Percentiles rank a stretch among this genome's conserved stretches.
Evolutionary conservation across 2,888 invertebrate species (phyloP).

Genomic region (Phytoseiulus persimilis): DNA sequence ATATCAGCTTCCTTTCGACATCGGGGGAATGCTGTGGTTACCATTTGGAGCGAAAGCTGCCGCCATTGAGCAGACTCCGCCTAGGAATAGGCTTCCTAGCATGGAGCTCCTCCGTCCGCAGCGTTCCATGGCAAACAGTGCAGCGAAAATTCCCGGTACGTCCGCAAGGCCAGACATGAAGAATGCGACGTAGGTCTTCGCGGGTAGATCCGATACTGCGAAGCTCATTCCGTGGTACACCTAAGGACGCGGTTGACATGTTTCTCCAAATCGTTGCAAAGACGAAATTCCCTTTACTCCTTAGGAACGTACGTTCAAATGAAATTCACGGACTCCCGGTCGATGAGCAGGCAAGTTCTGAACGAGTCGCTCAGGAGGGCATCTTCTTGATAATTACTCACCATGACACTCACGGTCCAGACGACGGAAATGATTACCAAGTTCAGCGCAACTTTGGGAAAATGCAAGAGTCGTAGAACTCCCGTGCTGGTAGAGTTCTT

Average conservation of each 20-base stretch:
- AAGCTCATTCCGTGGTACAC: constrained; percentile 23
- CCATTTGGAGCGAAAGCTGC: background rate
- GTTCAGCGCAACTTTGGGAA: background rate
- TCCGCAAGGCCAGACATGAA: background rate
- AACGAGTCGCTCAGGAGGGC: too few relatives aligned
- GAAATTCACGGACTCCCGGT: too few relatives aligned
- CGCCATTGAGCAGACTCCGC: background rate
- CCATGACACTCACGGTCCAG: background rate
- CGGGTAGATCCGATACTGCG: background rate
- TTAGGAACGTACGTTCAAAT: too few relatives aligned
- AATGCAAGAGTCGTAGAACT: background rate
- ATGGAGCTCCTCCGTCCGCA: background rate
- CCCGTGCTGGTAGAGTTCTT: too few relatives aligned
- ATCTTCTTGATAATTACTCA: background rate
- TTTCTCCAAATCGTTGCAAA: background rate
- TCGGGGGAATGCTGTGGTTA: background rate
- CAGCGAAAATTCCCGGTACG: background rate
- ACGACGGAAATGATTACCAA: background rate
- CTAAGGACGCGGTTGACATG: too few relatives aligned
- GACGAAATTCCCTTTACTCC: too few relatives aligned
- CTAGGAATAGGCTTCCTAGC: background rate
- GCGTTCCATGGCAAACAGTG: background rate
- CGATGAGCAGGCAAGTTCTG: too few relatives aligned
- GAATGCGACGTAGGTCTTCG: background rate
- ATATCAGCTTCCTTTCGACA: too few relatives aligned